Evolutionary conservation across 2,888 invertebrate species (phyloP), one percentile per base, ranked within the genome.

Genomic region (Thalpophila matura): DNA sequence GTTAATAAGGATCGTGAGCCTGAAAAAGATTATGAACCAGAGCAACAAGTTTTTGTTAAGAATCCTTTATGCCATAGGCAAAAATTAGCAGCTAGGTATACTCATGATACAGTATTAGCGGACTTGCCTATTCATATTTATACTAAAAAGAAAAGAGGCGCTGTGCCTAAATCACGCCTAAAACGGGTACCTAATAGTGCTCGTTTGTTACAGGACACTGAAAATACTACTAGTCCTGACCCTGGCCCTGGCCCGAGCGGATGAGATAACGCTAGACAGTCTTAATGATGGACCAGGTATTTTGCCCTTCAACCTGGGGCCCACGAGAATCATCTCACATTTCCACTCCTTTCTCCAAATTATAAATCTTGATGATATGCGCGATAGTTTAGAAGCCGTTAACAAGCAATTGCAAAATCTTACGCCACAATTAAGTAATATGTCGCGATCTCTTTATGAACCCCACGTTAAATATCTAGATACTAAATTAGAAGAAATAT

Each of bases 331-430:
- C 1, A 31, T 59, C 6, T 45, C 59, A 4, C 54, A 64, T 16
- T 45, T 50, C 18, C 59, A 64, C 26, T 49, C 53, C 16, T 54
- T 54, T 26, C n/a, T n/a, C n/a, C n/a, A n/a, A n/a, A n/a, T n/a
- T n/a, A n/a, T n/a, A n/a, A n/a, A n/a, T n/a, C n/a, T n/a, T n/a
- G n/a, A n/a, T n/a, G n/a, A n/a, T n/a, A n/a, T n/a, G n/a, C n/a
- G n/a, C n/a, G n/a, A n/a, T n/a, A n/a, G n/a, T n/a, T n/a, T n/a
- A n/a, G n/a, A n/a, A n/a, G n/a, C n/a, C n/a, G n/a, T n/a, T n/a
- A n/a, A n/a, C n/a, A n/a, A n/a, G n/a, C n/a, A n/a, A n/a, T n/a
- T n/a, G n/a, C n/a, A n/a, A n/a, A n/a, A n/a, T n/a, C n/a, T n/a
- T n/a, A n/a, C n/a, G n/a, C n/a, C n/a, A n/a, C n/a, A n/a, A n/a